phyloP scores from a whole-genome alignment of 2,888 invertebrate genomes.

The Xestobium rufovillosum region DNA sequence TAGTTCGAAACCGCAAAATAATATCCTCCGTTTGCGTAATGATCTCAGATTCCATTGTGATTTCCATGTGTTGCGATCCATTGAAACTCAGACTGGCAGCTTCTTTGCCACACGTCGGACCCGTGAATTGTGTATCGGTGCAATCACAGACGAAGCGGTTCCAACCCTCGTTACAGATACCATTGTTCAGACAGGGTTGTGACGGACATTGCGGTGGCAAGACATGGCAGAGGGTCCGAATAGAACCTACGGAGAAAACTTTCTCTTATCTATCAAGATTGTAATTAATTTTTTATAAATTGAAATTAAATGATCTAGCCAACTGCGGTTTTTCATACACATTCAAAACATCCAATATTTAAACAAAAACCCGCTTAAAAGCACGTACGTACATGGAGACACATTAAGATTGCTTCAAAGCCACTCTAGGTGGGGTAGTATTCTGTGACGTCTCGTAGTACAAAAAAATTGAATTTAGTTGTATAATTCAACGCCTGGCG shows the following conservation, averaged over 20 bases:
- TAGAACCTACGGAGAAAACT: slow-evolving; percentile 60
- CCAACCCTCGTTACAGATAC: slow-evolving; percentile 89
- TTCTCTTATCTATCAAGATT: too few species aligned
- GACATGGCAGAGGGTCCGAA: slow-evolving; percentile 81
- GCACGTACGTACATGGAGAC: too few species aligned
- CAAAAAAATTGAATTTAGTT: too few species aligned
- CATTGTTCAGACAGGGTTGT: slow-evolving; percentile 84
- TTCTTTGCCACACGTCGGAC: slow-evolving; percentile 86
- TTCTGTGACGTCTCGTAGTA: too few species aligned
- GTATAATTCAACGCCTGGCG: too few species aligned
- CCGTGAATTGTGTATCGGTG: slow-evolving; percentile 77
- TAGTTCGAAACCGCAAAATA: slow-evolving; percentile 77
- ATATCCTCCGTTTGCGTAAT: slow-evolving; percentile 82
- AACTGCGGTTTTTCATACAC: too few species aligned
- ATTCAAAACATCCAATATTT: too few species aligned
- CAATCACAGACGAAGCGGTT: slow-evolving; percentile 93
- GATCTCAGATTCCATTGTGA: slow-evolving; percentile 38
- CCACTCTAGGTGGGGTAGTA: too few species aligned
- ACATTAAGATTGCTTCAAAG: too few species aligned
- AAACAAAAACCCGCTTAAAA: too few species aligned
- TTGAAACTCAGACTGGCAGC: slow-evolving; percentile 82
- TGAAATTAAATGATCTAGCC: too few species aligned
- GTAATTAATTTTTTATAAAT: slow-evolving; percentile 1
- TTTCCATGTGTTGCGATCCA: slow-evolving; percentile 74
- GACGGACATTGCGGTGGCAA: slow-evolving; percentile 74